A percentile compares a stretch with the other conserved stretches of the same genome.
phyloP scores from a whole-genome alignment of 2,797 vertebrate genomes.

The Thripadectes ignobilis region DNA sequence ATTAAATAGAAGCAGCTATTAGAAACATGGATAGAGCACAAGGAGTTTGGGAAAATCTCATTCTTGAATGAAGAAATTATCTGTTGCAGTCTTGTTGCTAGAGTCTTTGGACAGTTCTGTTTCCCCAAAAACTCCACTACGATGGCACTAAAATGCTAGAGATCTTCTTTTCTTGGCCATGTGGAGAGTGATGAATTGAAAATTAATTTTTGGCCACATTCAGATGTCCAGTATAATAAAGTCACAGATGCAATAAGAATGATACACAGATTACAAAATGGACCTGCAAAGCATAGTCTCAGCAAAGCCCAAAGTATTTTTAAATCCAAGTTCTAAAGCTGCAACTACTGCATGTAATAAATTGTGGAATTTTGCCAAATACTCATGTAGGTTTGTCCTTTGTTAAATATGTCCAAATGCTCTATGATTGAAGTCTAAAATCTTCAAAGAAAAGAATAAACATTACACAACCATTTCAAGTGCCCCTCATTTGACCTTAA shows the following conservation, averaged over 20 bases:
- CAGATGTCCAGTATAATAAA: neutral
- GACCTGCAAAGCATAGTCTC: neutral
- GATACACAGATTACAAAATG: neutral
- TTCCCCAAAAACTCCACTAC: neutral
- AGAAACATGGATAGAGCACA: neutral
- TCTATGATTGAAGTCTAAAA: slow-evolving; percentile 56
- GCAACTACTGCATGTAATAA: neutral
- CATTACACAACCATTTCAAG: slow-evolving; percentile 68
- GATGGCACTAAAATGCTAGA: neutral
- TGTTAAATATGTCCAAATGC: slow-evolving; percentile 54
- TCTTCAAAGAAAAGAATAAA: slow-evolving; percentile 72
- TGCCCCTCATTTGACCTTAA: slow-evolving; percentile 56
- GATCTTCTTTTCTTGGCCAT: neutral
- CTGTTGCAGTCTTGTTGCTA: neutral
- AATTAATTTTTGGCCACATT: neutral
- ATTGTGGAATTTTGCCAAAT: slow-evolving; percentile 14
- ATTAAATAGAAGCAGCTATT: neutral
- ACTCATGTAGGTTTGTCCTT: slow-evolving; percentile 4
- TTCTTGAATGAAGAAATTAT: neutral
- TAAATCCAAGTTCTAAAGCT: neutral
- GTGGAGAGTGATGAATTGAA: neutral
- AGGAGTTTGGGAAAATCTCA: neutral
- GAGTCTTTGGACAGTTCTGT: neutral
- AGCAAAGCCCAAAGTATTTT: neutral
- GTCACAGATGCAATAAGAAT: neutral